phyloP scores from a whole-genome alignment of 2,113 vertebrate genomes.

The Cariama cristata region DNA sequence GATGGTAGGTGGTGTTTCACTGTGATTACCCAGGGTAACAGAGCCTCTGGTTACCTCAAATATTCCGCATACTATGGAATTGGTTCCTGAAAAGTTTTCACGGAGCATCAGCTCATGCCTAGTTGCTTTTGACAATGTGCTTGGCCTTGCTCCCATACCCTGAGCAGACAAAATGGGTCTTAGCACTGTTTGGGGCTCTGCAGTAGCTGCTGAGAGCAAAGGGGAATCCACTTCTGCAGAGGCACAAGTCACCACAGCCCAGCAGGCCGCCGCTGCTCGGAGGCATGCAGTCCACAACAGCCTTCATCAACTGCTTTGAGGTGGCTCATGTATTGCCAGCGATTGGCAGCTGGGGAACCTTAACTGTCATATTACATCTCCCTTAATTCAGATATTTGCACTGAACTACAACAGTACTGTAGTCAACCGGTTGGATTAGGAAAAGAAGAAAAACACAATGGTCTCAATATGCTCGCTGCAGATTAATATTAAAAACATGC shows the following conservation, averaged over 20 bases:
- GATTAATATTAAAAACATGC: neutral
- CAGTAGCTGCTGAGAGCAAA: neutral
- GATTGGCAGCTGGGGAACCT: neutral
- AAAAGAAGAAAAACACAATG: neutral
- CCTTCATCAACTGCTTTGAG: neutral
- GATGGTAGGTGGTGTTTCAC: neutral
- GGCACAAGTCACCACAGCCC: neutral
- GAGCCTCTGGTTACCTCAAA: neutral
- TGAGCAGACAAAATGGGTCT: neutral
- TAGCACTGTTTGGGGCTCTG: neutral
- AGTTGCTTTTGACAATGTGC: neutral
- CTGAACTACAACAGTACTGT: neutral
- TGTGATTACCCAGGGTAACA: neutral
- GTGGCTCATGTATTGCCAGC: fast-evolving
- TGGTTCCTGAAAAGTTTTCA: neutral
- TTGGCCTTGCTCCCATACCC: neutral
- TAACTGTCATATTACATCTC: too few relatives aligned
- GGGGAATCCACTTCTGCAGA: neutral
- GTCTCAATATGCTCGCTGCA: neutral
- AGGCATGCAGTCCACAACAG: fast-evolving
- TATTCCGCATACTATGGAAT: neutral
- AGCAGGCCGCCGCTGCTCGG: fast-evolving
- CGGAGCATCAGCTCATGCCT: neutral
- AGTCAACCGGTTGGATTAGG: neutral
- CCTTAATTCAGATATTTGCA: fast-evolving